Conservation (phyloP, 2,888 invertebrate species). For the Dioctria rufipes region DNA sequence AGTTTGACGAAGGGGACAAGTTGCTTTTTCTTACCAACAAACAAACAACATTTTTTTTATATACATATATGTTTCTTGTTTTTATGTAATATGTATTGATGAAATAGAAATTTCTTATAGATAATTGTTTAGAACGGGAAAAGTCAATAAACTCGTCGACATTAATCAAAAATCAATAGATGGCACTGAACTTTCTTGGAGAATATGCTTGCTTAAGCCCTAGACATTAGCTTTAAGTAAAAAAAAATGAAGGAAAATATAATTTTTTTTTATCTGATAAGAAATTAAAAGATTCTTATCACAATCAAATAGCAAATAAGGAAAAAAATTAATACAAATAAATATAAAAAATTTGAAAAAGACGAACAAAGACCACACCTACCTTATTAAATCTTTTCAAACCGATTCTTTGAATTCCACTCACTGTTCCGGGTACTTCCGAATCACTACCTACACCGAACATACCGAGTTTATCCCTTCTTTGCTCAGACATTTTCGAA, state of each 20-base stretch:
- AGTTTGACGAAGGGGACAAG: background rate
- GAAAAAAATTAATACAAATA: background rate
- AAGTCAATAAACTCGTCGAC: background rate
- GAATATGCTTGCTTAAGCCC: no score
- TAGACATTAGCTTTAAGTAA: no score
- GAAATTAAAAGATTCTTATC: no score
- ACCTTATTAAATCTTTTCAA: slow-evolving; percentile 69
- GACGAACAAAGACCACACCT: slow-evolving; percentile 57
- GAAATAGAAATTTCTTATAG: background rate
- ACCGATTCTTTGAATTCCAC: slow-evolving; percentile 67
- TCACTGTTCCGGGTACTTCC: slow-evolving; percentile 66
- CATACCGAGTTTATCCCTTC: slow-evolving; percentile 67
- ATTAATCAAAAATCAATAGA: background rate
- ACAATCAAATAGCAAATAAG: no score
- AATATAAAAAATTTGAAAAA: slow-evolving; percentile 12
- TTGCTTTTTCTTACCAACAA: background rate
- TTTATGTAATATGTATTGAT: background rate
- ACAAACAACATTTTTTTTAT: no score
- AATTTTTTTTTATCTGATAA: no score
- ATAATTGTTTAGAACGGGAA: background rate
- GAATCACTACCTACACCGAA: slow-evolving; percentile 67
- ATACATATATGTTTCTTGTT: background rate
- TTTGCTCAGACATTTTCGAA: slow-evolving; percentile 55
- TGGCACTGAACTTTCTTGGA: background rate
- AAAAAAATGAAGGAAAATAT: no score